Base-by-base conservation (phyloP, 2,113 vertebrate species). In the Lonchura striata region DNA sequence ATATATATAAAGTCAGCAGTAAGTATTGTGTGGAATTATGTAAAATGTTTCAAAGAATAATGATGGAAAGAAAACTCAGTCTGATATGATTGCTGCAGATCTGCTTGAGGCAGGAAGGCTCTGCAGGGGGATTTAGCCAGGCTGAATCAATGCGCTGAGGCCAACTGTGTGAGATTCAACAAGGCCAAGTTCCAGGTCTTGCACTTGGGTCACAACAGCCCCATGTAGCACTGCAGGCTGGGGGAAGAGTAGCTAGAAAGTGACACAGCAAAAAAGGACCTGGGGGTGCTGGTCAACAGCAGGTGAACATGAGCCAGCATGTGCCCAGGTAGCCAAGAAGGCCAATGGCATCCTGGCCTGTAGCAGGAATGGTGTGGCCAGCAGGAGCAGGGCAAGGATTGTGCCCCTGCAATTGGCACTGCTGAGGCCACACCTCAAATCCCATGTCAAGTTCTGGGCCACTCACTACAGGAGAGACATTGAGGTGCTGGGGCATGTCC, bases 381-480 rank as follows among this genome's bases (percentile, higher is more conserved):
- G 57, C 49, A 80, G 75, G 30, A 42, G 0, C 19, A 70, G 47
- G 28, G 5, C 33, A 78, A 19, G 0, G 57, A 79, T 8, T 14
- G 39, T 37, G 0, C 4, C 1, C 1, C 24, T 47, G 24, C 11
- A 30, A 10, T n/a, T 0, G 0, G 13, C 9, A 41, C 33, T 39
- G 33, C 27, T 39, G 42, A 56, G 42, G 25, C 3, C 5, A 9
- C 42, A 31, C 3, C 35, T 49, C 6, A 3, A 56, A 30, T 56
- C 4, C 27, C 1, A 1, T 1, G 0, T 14, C 1, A 7, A 9
- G 18, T 20, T 59, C 10, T 8, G 33, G 37, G 5, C 4, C 4
- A 2, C 15, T 44, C 18, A 16, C 15, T 44, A 13, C 18, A 59
- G 5, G 23, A 39, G 27, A 7, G 31, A 28, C 11, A 56, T 0